A percentile compares a stretch with the other conserved stretches of the same genome.
These are phyloP conservation scores for Delia radicum DNA, from an alignment of 1,140 invertebrate species.

Conservation along the genomic window DNA sequence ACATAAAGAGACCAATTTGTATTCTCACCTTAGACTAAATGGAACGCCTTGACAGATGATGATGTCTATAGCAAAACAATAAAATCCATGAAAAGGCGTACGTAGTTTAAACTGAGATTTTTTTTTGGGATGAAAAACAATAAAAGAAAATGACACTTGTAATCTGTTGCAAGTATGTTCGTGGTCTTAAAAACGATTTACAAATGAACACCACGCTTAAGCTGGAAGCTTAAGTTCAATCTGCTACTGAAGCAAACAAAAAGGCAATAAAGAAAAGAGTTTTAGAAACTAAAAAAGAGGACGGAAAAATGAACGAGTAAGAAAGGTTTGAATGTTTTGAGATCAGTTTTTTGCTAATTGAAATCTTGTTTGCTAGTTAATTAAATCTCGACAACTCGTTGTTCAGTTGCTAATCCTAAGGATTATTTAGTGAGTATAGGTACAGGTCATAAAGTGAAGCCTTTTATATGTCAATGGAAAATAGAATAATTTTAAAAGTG, in stretches of 20 bases:
- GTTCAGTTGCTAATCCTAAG: conserved; percentile 37
- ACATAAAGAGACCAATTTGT: conserved; percentile 28
- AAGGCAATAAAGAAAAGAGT: background rate
- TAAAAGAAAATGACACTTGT: background rate
- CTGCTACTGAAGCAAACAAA: background rate
- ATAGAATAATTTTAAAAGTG: too few species aligned
- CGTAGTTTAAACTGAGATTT: background rate
- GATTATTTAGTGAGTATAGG: background rate
- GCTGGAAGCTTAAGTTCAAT: background rate
- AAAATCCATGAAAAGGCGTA: background rate
- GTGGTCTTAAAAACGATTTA: background rate
- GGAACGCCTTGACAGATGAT: conserved; percentile 20
- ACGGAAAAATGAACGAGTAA: background rate
- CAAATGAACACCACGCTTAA: background rate
- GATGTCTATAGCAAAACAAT: background rate
- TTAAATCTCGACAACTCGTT: background rate
- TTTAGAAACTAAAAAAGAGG: background rate
- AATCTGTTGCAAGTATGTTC: conserved; percentile 19
- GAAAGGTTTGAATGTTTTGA: conserved; percentile 26
- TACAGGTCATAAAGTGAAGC: too few species aligned
- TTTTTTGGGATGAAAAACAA: background rate
- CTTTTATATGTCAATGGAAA: too few species aligned
- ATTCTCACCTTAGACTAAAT: conserved; percentile 30
- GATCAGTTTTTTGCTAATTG: conserved; percentile 32
- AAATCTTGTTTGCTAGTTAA: conserved; percentile 29